phyloP scores from a whole-genome alignment of 2,888 invertebrate genomes.

The Nomada goodeniana region DNA sequence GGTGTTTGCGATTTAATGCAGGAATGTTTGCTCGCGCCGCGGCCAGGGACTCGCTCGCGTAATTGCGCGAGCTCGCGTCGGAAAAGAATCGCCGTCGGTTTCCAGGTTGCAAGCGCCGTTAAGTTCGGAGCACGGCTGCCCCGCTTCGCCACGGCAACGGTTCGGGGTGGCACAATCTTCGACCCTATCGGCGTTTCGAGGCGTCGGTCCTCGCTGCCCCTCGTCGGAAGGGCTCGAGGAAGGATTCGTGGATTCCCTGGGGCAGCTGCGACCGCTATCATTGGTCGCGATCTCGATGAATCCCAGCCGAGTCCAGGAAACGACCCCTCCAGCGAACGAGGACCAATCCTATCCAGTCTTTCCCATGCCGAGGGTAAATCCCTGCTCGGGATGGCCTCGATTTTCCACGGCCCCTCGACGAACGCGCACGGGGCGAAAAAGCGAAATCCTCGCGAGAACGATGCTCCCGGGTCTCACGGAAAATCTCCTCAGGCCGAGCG shows the following conservation, averaged over 20 bases:
- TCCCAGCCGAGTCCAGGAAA: conserved; percentile 79
- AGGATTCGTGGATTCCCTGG: conserved; percentile 65
- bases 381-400: conserved; percentile 33
- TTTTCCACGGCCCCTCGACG: background rate
- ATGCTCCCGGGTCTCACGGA: too few species aligned
- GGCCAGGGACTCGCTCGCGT: background rate
- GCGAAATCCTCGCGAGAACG: background rate
- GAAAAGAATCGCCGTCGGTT: background rate
- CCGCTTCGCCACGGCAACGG: background rate
- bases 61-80: background rate
- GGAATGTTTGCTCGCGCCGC: conserved; percentile 10
- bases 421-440: background rate
- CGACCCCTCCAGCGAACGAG: conserved; percentile 79
- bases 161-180: conserved; percentile 28
- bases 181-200: conserved; percentile 38
- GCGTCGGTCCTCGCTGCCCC: conserved; percentile 29
- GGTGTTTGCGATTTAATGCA: conserved; percentile 10
- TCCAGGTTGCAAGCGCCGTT: conserved; percentile 7
- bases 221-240: conserved; percentile 43
- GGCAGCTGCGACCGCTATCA: conserved; percentile 83
- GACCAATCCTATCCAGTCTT: conserved; percentile 79
- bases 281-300: conserved; percentile 82
- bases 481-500: background rate
- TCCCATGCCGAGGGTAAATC: conserved; percentile 47
- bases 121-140: background rate